A percentile compares a stretch with the other conserved stretches of the same genome.
phyloP scores from a whole-genome alignment of 2,888 invertebrate genomes.

The Temnothorax unifasciatus region DNA sequence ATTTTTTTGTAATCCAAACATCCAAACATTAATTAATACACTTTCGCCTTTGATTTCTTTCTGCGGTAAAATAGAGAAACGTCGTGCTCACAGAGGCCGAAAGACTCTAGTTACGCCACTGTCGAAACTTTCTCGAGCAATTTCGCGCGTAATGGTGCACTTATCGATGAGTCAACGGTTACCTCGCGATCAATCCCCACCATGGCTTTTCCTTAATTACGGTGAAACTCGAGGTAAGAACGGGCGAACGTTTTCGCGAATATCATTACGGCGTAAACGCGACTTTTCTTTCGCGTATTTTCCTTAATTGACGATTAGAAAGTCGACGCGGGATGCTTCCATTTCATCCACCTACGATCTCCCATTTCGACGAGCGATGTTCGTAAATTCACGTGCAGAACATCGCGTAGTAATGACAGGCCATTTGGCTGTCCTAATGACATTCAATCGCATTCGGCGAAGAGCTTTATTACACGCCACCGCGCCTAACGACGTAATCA shows the following conservation, averaged over 20 bases:
- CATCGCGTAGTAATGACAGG: slow-evolving; percentile 68
- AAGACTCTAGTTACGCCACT: slow-evolving; percentile 2
- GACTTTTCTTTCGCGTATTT: slow-evolving; percentile 25
- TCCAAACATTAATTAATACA: background rate
- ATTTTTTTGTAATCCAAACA: background rate
- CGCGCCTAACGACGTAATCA: slow-evolving; percentile 71
- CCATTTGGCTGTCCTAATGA: slow-evolving; percentile 70
- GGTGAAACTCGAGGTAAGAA: slow-evolving; percentile 34
- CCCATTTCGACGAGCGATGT: slow-evolving; percentile 7
- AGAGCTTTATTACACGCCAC: slow-evolving; percentile 69
- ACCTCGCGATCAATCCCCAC: background rate
- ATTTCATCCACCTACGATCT: background rate
- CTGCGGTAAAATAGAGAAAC: background rate
- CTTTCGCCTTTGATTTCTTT: background rate
- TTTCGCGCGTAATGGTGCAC: slow-evolving; percentile 13
- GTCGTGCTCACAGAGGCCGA: background rate
- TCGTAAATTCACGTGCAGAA: slow-evolving; percentile 64
- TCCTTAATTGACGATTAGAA: slow-evolving; percentile 34
- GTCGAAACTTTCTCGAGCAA: slow-evolving; percentile 40
- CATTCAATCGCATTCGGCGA: slow-evolving; percentile 62
- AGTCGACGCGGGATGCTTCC: background rate
- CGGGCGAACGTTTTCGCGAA: background rate
- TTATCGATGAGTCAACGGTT: slow-evolving; percentile 20
- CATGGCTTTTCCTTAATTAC: slow-evolving; percentile 32
- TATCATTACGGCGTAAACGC: slow-evolving; percentile 8